Evolutionary conservation across 2,888 invertebrate genomes (phyloP).

Genomic region (Sarcophaga carnaria): DNA sequence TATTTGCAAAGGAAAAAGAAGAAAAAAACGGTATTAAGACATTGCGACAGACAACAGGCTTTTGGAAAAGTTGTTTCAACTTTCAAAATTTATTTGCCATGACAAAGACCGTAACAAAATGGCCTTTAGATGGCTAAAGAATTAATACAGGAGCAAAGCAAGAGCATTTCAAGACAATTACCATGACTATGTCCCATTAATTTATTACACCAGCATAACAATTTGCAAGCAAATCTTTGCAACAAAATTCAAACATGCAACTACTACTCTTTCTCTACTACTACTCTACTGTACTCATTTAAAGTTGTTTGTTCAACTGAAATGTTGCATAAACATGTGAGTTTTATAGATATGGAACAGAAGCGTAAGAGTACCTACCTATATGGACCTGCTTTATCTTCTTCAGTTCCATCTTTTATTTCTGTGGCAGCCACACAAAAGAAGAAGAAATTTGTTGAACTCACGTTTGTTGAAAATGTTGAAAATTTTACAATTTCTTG

Average conservation of each 20-base stretch:
- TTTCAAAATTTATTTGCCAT: constrained; percentile 56
- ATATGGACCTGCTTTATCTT: no score
- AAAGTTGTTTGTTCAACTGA: neutral
- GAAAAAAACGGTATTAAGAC: no score
- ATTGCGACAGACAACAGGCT: neutral
- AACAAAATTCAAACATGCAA: neutral
- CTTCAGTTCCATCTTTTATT: no score
- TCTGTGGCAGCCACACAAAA: no score
- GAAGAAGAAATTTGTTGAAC: neutral
- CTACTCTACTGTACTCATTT: no score
- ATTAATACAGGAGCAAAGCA: neutral
- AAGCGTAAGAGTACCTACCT: no score
- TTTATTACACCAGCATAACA: constrained; percentile 58
- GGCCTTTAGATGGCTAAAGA: neutral
- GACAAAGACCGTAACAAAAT: constrained; percentile 13
- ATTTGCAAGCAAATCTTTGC: neutral
- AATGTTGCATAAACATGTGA: no score
- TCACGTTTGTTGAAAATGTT: constrained; percentile 8
- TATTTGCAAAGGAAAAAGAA: no score
- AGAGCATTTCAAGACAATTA: constrained; percentile 21
- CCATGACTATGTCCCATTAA: constrained; percentile 57
- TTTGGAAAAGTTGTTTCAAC: constrained; percentile 39
- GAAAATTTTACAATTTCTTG: constrained; percentile 34
- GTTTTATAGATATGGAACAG: no score
- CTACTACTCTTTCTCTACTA: neutral